These are phyloP conservation scores for Apocheima hispidaria DNA, from an alignment of 2,888 invertebrate genomes.

Conservation along the genomic window DNA sequence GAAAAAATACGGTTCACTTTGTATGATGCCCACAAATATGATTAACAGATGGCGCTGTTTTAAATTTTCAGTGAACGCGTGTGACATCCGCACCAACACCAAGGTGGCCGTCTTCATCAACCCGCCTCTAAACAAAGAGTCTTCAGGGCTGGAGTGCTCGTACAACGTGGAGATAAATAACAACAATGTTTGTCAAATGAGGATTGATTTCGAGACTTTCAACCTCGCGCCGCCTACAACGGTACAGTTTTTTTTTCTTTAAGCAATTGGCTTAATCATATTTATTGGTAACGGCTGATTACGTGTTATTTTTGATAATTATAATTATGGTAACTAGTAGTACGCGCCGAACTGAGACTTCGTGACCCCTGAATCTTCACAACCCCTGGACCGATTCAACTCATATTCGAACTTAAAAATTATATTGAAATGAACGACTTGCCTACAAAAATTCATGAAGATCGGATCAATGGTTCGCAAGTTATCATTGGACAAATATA, in stretches of 20 bases:
- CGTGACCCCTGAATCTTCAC: too few species aligned
- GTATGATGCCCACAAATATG: not conserved
- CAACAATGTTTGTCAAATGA: slow-evolving; percentile 86
- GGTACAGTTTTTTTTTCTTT: slow-evolving; percentile 55
- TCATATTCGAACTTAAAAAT: too few species aligned
- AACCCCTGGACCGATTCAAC: too few species aligned
- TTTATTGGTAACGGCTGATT: too few species aligned
- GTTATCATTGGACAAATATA: too few species aligned
- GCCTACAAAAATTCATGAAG: too few species aligned
- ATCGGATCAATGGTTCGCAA: too few species aligned
- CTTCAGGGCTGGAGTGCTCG: slow-evolving; percentile 79
- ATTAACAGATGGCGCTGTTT: slow-evolving; percentile 45
- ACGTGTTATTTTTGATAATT: too few species aligned
- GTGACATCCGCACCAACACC: slow-evolving; percentile 75
- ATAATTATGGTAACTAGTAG: too few species aligned
- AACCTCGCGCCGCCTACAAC: slow-evolving; percentile 80
- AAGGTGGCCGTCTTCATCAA: slow-evolving; percentile 81
- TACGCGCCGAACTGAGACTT: too few species aligned
- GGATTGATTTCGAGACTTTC: slow-evolving; percentile 86
- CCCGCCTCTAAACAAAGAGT: slow-evolving; percentile 73
- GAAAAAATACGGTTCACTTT: not conserved
- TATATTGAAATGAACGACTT: too few species aligned
- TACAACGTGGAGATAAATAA: slow-evolving; percentile 86
- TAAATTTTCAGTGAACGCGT: slow-evolving; percentile 73
- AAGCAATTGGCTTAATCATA: too few species aligned